Percentiles rank a stretch among this genome's conserved stretches.
These are phyloP conservation scores for Oreocharis arfaki DNA, from an alignment of 2,113 vertebrate genomes.

Conservation along the genomic window DNA sequence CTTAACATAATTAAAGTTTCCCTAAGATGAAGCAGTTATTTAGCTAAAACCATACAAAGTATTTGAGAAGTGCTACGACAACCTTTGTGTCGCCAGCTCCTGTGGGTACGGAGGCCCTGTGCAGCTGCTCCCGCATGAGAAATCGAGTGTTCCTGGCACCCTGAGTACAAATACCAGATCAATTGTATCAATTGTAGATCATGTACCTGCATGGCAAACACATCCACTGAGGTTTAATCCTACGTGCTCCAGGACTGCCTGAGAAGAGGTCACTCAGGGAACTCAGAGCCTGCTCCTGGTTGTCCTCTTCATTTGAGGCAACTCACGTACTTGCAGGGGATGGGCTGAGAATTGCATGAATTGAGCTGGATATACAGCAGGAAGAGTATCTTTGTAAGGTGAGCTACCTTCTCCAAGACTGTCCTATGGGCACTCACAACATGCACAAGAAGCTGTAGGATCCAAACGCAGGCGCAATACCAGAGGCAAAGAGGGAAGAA, in stretches of 20 bases:
- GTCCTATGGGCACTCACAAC: background rate
- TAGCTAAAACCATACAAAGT: background rate
- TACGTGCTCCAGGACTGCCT: fast-evolving
- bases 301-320: background rate
- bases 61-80: background rate
- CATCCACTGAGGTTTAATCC: background rate
- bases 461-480: background rate
- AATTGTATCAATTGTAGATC: too few species aligned
- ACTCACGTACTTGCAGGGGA: background rate
- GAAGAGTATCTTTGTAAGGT: background rate
- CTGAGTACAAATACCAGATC: background rate
- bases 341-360: background rate
- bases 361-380: background rate
- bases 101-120: background rate
- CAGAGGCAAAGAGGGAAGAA: background rate
- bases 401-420: background rate
- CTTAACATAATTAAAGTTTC: background rate
- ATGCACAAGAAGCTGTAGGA: background rate
- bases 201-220: background rate
- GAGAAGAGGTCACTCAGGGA: background rate
- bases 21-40: background rate
- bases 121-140: background rate
- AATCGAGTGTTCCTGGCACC: background rate
- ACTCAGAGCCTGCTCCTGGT: background rate
- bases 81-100: background rate